Conservation (phyloP, 2,797 vertebrate species). For the Mormyrus hasselquistii region DNA sequence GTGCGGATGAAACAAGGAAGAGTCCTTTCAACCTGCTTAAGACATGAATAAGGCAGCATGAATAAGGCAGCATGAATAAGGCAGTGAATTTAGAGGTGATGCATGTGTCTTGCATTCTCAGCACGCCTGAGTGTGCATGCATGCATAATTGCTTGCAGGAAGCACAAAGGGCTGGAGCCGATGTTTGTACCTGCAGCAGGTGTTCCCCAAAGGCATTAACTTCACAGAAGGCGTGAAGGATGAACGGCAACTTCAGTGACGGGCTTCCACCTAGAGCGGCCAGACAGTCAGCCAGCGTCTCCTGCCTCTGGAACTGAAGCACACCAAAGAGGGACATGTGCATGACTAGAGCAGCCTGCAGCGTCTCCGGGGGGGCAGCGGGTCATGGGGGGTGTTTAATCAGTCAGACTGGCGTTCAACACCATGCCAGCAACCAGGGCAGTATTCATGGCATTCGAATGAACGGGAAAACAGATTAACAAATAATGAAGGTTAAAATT, state of each 20-base stretch:
- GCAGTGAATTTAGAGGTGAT: neutral
- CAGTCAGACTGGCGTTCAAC: neutral
- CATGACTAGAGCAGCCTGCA: neutral
- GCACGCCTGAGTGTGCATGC: neutral
- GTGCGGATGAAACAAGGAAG: neutral
- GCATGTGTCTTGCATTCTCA: neutral
- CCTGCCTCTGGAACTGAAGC: constrained; percentile 64
- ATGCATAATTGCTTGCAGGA: neutral
- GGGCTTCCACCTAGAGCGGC: constrained; percentile 65
- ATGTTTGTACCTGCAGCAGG: constrained; percentile 53
- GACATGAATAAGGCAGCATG: neutral
- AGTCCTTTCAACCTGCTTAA: neutral
- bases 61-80: neutral
- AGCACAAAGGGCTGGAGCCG: constrained; percentile 28
- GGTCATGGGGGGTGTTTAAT: neutral
- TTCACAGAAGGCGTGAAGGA: constrained; percentile 66
- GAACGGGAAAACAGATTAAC: neutral
- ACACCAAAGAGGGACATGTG: neutral
- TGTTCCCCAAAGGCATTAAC: constrained; percentile 63
- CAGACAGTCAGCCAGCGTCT: constrained; percentile 56
- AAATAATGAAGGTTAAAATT: neutral
- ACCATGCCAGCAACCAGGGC: neutral
- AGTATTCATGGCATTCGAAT: neutral
- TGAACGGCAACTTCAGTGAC: constrained; percentile 56
- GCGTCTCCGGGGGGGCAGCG: neutral